Percentiles rank a stretch among this genome's conserved stretches.
Evolutionary conservation across 2,888 invertebrate genomes (phyloP).

Genomic region (Anaspis maculata): DNA sequence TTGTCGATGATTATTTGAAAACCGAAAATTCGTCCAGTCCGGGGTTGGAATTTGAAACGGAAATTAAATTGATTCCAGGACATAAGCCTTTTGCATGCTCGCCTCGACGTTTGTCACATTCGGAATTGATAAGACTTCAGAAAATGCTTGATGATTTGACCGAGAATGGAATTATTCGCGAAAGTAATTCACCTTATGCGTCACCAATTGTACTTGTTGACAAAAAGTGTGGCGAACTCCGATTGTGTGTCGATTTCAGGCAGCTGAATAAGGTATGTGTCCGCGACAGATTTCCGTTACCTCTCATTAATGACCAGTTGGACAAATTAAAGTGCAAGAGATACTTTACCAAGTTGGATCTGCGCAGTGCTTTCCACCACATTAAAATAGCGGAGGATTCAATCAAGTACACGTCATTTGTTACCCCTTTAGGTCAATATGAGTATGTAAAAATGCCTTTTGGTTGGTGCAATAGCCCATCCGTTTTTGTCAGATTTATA

Average conservation of each 20-base stretch:
- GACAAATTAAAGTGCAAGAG: not conserved
- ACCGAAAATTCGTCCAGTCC: too few species aligned
- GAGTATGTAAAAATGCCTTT: constrained; percentile 20
- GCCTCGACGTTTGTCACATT: too few species aligned
- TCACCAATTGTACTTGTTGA: not conserved
- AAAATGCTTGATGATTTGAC: too few species aligned
- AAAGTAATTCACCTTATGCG: not conserved
- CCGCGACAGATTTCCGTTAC: not conserved
- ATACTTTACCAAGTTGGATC: not conserved
- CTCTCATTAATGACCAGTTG: not conserved
- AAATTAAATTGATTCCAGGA: too few species aligned
- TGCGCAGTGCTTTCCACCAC: constrained; percentile 18
- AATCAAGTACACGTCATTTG: constrained; percentile 17
- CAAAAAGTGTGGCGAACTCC: not conserved
- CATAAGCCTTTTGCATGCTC: too few species aligned
- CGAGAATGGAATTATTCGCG: not conserved
- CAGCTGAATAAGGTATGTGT: not conserved
- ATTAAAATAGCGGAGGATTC: constrained; percentile 15
- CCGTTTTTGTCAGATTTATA: constrained; percentile 14
- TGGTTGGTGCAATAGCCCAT: constrained; percentile 19
- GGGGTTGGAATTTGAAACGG: too few species aligned
- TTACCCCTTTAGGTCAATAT: constrained; percentile 20
- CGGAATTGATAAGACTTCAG: too few species aligned
- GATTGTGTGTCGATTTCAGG: not conserved
- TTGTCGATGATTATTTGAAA: not conserved